Percentiles rank a stretch among this genome's conserved stretches.
Evolutionary conservation across 2,113 vertebrate species (phyloP).

Genomic region (Dasyurus viverrinus): DNA sequence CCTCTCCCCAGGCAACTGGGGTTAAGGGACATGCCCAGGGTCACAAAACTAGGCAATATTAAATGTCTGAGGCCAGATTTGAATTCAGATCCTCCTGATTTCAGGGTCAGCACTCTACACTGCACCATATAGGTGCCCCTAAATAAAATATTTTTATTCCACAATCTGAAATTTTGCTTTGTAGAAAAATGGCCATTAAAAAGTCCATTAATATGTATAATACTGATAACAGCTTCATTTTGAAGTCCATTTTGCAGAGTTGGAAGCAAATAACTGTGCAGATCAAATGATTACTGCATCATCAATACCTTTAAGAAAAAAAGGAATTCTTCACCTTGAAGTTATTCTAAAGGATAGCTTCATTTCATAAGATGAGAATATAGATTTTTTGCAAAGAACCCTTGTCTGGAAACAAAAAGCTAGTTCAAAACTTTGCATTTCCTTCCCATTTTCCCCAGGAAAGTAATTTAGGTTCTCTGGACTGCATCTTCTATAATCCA

Average conservation of each 20-base stretch:
- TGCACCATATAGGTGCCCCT: too few species aligned
- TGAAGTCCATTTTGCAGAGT: not conserved
- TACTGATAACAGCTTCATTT: not conserved
- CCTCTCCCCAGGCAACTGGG: too few species aligned
- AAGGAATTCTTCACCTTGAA: conserved; percentile 6
- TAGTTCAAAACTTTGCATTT: not conserved
- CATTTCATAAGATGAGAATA: not conserved
- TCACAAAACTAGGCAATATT: too few species aligned
- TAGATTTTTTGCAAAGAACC: not conserved
- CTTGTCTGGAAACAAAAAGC: not conserved
- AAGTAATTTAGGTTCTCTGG: not conserved
- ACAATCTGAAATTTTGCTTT: conserved; percentile 41
- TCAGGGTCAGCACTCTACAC: too few species aligned
- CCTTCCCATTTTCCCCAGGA: not conserved
- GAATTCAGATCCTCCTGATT: too few species aligned
- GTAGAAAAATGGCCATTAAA: not conserved
- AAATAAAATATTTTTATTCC: not conserved
- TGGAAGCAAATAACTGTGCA: not conserved
- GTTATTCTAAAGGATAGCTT: not conserved
- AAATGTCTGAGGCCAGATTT: too few species aligned
- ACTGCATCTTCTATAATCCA: not conserved
- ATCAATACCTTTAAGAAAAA: conserved; percentile 7
- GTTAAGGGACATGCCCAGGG: too few species aligned
- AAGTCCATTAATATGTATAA: not conserved
- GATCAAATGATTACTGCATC: not conserved